phyloP scores from a whole-genome alignment of 2,797 vertebrate genomes.

The Phrynocephalus vlangalii region DNA sequence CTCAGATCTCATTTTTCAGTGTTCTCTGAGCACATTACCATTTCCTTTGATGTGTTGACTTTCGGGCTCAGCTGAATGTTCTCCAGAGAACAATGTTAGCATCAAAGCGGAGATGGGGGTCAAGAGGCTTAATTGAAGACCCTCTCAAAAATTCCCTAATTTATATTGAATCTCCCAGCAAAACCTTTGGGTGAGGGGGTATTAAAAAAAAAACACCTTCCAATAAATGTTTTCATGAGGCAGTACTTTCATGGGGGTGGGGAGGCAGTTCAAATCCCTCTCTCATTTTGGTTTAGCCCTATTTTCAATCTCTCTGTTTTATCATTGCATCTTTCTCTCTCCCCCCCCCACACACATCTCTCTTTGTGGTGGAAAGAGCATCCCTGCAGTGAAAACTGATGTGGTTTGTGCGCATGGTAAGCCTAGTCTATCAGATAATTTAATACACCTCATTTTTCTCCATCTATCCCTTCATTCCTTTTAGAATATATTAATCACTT shows the following conservation, averaged over 20 bases:
- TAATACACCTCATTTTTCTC: not conserved
- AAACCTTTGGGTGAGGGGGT: not conserved
- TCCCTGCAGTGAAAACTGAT: not conserved
- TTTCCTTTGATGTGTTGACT: slow-evolving; percentile 20
- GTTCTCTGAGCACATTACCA: slow-evolving; percentile 1
- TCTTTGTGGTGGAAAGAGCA: not conserved
- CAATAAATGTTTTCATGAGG: not conserved
- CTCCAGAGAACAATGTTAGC: not conserved
- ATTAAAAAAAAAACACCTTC: not conserved
- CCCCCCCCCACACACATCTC: too few species aligned
- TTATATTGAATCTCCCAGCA: not conserved
- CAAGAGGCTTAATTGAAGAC: not conserved
- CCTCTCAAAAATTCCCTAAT: not conserved
- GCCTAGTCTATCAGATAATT: not conserved
- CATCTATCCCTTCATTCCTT: not conserved
- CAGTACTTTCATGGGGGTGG: not conserved
- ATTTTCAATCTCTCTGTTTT: not conserved
- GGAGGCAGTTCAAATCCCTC: not conserved
- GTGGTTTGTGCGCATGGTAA: not conserved
- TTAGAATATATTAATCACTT: not conserved
- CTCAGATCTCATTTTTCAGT: slow-evolving; percentile 27
- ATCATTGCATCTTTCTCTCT: not conserved
- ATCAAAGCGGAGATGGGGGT: not conserved
- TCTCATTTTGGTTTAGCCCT: not conserved
- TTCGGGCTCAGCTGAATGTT: not conserved